Base-by-base conservation (phyloP, 2,888 invertebrate genomes). In the Laothoe populi region DNA sequence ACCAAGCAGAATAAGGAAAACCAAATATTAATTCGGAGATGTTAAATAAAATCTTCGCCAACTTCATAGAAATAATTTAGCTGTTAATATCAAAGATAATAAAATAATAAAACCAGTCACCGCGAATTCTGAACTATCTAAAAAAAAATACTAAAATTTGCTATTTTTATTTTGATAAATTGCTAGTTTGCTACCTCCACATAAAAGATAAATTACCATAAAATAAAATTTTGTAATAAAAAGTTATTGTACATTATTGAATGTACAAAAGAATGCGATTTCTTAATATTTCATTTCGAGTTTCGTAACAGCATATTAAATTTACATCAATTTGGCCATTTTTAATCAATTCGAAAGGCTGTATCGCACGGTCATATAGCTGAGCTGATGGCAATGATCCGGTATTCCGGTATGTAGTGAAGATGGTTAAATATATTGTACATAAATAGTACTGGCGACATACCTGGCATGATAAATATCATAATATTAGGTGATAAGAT, bases 291-390 rank as follows among this genome's bases (percentile, higher is more conserved):
- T 4, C 23, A 24, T 23, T 21, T 13, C 13, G 23, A 16, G 5
- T 53, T 53, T 19, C 19, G 53, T 16, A 53, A 53, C 11, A 49
- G 35, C 11, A 16, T 31, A 53, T 35, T 31, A 8, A 48, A 53
- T 53, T 53, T 19, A 19, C 31, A 53, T 53, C 16, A 35, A 53
- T 35, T 53, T 35, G 53, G 19, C 35, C 16, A 35, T n/a, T 26
- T 5, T 19, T 53, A 53, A 35, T 53, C 31, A 16, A 53, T 53
- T 53, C 16, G 19, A 53, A 35, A 16, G 53, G 35, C 53, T 35
- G 7, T 11, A 35, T 53, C 19, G 16, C 35, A 31, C 31, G 53
- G 35, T 46, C 53, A 21, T 53, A 35, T 11, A 3, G 19, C 2
- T 7, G 24, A 4, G 19, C 5, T 0, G 13, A 4, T 35, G 35